Evolutionary conservation across 2,113 vertebrate species (phyloP), one percentile per base, ranked within the genome.

Genomic region (Scomber scombrus): DNA sequence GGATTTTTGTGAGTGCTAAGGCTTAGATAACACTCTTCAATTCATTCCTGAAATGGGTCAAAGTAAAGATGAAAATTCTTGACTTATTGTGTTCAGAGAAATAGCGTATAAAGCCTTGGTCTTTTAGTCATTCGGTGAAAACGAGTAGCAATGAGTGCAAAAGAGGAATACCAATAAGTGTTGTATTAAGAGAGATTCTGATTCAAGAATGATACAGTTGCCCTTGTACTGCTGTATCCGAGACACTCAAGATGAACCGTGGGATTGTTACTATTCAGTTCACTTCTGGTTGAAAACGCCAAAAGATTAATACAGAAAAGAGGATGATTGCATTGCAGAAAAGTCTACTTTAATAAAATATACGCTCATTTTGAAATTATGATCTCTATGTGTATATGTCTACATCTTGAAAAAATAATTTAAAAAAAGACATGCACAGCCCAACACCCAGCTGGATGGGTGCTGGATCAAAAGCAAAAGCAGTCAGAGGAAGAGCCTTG

Each of bases 1-100:
- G 81, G 82, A 89, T 88, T 88, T 85, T 85, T 87, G 78, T 81
- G 78, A 89, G 81, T 87, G 87, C 75, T 67, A 40, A 82, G 82
- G 81, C 84, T 88, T 84, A 89, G 77, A 89, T 85, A 88, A 80
- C 51, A 16, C 88, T 76, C 73, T 76, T 88, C 67, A 77, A 87
- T 81, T 91, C 81, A 75, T 57, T 81, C 51, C 74, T 77, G 58
- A 88, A 90, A 82, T 75, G 63, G 76, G 81, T 89, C 74, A 68
- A 31, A 78, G 83, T 78, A 82, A 86, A 90, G 75, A 86, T 5
- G 51, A 58, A 89, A 79, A 89, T 64, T 88, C 82, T 56, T 75
- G 55, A 88, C 81, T 81, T 71, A 80, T 82, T 85, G 75, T 78
- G 78, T 78, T 82, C 23, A 54, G 62, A 85, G 80, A 85, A 89